Conservation (phyloP, 2,888 invertebrate species). For the Noctua pronuba region DNA sequence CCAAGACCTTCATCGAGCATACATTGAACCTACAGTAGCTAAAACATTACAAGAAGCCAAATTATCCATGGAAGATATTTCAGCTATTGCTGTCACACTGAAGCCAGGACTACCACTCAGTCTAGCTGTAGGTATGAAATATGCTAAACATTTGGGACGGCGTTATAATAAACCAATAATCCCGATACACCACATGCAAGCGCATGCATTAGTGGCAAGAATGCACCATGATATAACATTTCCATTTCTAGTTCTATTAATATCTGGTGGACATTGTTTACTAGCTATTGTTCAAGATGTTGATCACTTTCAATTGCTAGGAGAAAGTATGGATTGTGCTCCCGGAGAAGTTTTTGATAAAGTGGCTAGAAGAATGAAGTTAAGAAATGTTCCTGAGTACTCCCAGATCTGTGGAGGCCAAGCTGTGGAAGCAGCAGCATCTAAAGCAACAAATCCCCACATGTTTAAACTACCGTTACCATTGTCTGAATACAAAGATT, state of each 20-base stretch:
- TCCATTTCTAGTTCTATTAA: conserved; percentile 96
- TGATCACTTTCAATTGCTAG: conserved; percentile 94
- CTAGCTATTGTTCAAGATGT: conserved; percentile 94
- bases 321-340: conserved; percentile 95
- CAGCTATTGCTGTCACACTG: conserved; percentile 97
- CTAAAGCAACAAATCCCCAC: conserved; percentile 91
- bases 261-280: conserved; percentile 98
- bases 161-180: conserved; percentile 95
- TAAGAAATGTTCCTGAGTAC: conserved; percentile 94
- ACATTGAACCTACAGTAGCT: conserved; percentile 94
- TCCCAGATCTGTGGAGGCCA: conserved; percentile 94
- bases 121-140: conserved; percentile 94
- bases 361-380: conserved; percentile 95
- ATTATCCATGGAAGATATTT: conserved; percentile 92
- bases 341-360: conserved; percentile 99
- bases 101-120: conserved; percentile 96
- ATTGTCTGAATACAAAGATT: conserved; percentile 92
- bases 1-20: conserved; percentile 94
- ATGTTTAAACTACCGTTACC: conserved; percentile 93
- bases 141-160: conserved; percentile 94
- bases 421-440: conserved; percentile 96
- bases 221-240: conserved; percentile 93
- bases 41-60: conserved; percentile 92
- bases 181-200: conserved; percentile 99
- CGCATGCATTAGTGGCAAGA: conserved; percentile 97